Percentiles rank a stretch among this genome's conserved stretches.
Conservation (phyloP, 2,797 vertebrate genomes). For the Zenarchopterus dispar region DNA sequence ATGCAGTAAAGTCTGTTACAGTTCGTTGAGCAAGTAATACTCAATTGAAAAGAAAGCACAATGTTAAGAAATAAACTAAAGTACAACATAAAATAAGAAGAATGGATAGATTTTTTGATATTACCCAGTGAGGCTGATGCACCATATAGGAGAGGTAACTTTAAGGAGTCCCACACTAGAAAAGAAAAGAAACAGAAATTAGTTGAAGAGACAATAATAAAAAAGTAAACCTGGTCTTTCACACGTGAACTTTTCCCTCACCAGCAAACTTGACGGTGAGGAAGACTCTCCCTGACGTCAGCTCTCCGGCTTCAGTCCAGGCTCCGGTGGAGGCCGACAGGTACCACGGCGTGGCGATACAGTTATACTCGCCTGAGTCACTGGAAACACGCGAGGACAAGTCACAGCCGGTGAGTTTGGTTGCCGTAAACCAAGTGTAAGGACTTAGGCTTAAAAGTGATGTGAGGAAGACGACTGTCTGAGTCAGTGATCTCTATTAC, state of each 20-base stretch:
- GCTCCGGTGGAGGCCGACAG: slow-evolving; percentile 80
- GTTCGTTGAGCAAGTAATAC: neutral
- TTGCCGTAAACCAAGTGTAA: neutral
- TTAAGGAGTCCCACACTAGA: slow-evolving; percentile 93
- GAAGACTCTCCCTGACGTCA: slow-evolving; percentile 86
- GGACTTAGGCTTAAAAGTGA: neutral
- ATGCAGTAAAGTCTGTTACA: too few relatives aligned
- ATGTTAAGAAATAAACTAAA: neutral
- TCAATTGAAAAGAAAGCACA: too few relatives aligned
- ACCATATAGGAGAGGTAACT: slow-evolving; percentile 92
- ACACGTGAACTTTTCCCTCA: too few relatives aligned
- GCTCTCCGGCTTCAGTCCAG: slow-evolving; percentile 87
- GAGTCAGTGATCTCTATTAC: too few relatives aligned
- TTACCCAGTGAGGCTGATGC: slow-evolving; percentile 83
- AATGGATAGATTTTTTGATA: neutral
- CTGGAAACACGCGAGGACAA: slow-evolving; percentile 48
- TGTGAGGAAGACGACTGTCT: too few relatives aligned
- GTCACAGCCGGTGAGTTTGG: too few relatives aligned
- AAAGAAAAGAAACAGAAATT: slow-evolving; percentile 7
- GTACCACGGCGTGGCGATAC: slow-evolving; percentile 90
- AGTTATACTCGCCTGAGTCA: slow-evolving; percentile 92
- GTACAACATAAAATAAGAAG: neutral
- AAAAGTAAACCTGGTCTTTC: too few relatives aligned
- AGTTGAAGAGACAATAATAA: too few relatives aligned
- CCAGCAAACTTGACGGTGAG: slow-evolving; percentile 91